Percentiles rank a stretch among this genome's conserved stretches.
These are phyloP conservation scores for Bombyx mandarina DNA, from an alignment of 1,140 invertebrate genomes.

Conservation along the genomic window DNA sequence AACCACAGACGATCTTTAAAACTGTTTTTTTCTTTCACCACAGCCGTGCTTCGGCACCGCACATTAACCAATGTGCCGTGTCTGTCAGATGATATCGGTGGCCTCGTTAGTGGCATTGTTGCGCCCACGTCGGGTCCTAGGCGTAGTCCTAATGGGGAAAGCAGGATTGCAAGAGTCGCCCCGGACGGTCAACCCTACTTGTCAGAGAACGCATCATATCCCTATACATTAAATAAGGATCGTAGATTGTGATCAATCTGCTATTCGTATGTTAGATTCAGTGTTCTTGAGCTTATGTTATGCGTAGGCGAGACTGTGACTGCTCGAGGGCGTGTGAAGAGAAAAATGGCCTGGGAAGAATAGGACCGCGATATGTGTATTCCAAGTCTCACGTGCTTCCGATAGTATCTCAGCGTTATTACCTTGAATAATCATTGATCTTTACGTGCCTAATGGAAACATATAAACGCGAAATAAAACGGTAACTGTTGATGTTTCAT, in stretches of 20 bases:
- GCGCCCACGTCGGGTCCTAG: constrained; percentile 30
- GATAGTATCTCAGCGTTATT: constrained; percentile 28
- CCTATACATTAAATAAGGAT: too few species aligned
- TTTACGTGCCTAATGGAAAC: constrained; percentile 22
- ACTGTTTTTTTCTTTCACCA: constrained; percentile 24
- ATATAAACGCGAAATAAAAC: constrained; percentile 11
- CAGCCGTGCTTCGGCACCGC: constrained; percentile 20
- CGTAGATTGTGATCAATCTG: too few species aligned
- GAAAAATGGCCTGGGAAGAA: constrained; percentile 16
- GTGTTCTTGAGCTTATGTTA: constrained; percentile 7
- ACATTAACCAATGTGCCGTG: constrained; percentile 35
- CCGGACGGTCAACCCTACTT: too few species aligned
- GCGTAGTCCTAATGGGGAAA: constrained; percentile 25
- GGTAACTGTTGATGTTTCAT: not conserved
- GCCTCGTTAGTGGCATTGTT: constrained; percentile 53
- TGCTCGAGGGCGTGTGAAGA: constrained; percentile 36
- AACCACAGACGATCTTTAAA: constrained; percentile 28
- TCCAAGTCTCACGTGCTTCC: constrained; percentile 26
- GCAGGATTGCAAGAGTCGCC: too few species aligned
- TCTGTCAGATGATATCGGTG: constrained; percentile 37
- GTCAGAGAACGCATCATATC: too few species aligned
- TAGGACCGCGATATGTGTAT: constrained; percentile 17
- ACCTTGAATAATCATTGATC: constrained; percentile 24
- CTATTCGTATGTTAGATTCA: constrained; percentile 11
- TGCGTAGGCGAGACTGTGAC: constrained; percentile 28